Evolutionary conservation across 1,140 invertebrate species (phyloP).

Genomic region (Aphelinus certus): DNA sequence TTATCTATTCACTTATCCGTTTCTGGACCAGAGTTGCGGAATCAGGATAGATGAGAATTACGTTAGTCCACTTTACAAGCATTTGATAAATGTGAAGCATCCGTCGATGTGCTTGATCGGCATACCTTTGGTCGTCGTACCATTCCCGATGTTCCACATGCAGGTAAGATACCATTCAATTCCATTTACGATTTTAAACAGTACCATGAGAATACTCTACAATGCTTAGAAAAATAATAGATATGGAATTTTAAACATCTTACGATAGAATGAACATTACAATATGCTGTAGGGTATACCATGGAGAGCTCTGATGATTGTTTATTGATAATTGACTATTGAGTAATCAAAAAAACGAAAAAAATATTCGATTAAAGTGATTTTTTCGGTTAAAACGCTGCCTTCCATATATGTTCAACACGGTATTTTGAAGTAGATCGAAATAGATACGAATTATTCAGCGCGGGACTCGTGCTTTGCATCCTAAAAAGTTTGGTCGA

Average conservation of each 20-base stretch:
- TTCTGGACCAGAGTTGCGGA: constrained; percentile 70
- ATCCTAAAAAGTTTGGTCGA: too few species aligned
- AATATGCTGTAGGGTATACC: background rate
- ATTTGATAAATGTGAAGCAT: constrained; percentile 77
- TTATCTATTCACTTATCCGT: constrained; percentile 75
- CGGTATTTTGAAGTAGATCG: too few species aligned
- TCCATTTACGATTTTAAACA: background rate
- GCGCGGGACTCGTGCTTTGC: too few species aligned
- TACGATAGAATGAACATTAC: background rate
- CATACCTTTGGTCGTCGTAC: constrained; percentile 69
- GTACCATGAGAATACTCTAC: too few species aligned
- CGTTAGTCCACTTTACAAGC: constrained; percentile 78
- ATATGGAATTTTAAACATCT: background rate
- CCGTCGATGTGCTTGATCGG: constrained; percentile 80
- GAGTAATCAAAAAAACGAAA: too few species aligned
- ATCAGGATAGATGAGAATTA: constrained; percentile 71
- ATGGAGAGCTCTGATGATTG: background rate
- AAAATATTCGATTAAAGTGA: too few species aligned
- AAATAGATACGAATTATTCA: too few species aligned
- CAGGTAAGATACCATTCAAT: constrained; percentile 65
- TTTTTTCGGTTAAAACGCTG: too few species aligned
- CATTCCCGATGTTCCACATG: constrained; percentile 77
- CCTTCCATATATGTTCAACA: too few species aligned
- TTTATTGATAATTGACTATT: too few species aligned
- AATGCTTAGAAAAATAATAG: background rate